These are phyloP conservation scores for Drosophila kambysellisi DNA, from an alignment of 2,888 invertebrate genomes.

Conservation along the genomic window DNA sequence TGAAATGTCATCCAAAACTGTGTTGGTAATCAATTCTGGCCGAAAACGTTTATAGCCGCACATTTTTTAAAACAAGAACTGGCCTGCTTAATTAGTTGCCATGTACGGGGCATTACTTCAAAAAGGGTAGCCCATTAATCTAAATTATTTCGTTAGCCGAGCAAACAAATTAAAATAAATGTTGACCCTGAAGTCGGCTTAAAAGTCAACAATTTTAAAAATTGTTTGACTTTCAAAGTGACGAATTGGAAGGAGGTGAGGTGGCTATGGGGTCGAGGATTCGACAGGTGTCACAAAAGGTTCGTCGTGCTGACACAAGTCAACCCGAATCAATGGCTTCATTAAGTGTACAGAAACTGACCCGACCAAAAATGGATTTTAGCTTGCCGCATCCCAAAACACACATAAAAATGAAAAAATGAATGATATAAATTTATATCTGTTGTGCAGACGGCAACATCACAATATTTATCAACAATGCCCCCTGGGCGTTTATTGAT, in stretches of 20 bases:
- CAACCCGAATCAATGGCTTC: slow-evolving; percentile 65
- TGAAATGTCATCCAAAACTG: slow-evolving; percentile 42
- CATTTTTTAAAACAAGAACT: slow-evolving; percentile 43
- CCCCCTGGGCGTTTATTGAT: slow-evolving; percentile 70
- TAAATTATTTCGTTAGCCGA: slow-evolving; percentile 67
- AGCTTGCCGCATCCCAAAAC: neutral
- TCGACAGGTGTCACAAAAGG: slow-evolving; percentile 59
- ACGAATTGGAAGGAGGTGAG: neutral
- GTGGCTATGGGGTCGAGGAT: slow-evolving; percentile 21
- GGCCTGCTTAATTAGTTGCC: slow-evolving; percentile 60
- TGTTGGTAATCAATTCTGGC: slow-evolving; percentile 61
- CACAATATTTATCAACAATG: slow-evolving; percentile 72
- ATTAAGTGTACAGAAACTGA: slow-evolving; percentile 44
- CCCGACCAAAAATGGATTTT: slow-evolving; percentile 15
- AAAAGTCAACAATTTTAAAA: slow-evolving; percentile 70
- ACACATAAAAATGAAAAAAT: slow-evolving; percentile 15
- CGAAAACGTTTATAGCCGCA: slow-evolving; percentile 36
- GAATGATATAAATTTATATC: slow-evolving; percentile 64
- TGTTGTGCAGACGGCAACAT: slow-evolving; percentile 28
- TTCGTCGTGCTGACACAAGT: slow-evolving; percentile 24
- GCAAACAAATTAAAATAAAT: slow-evolving; percentile 74
- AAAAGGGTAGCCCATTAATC: slow-evolving; percentile 60
- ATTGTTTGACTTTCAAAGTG: slow-evolving; percentile 39
- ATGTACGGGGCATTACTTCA: slow-evolving; percentile 19
- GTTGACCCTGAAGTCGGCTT: slow-evolving; percentile 44